Conservation (phyloP, 2,797 vertebrate species). For the Galagoides demidoff region DNA sequence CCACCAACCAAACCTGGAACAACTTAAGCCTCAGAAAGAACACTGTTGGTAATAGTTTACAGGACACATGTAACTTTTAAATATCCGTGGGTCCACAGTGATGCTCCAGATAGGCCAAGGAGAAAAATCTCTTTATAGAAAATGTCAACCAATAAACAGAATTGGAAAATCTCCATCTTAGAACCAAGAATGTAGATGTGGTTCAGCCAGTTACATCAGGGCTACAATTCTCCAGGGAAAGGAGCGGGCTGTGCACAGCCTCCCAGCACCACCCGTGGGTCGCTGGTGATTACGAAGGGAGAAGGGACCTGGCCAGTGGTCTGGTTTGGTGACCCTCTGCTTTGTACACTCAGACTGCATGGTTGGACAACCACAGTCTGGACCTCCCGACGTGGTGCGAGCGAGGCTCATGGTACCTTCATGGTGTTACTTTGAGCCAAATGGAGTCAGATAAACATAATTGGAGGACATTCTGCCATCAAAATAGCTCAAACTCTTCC, state of each 20-base stretch:
- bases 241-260: fast-evolving
- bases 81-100: fast-evolving
- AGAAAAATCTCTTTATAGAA: background rate
- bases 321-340: fast-evolving
- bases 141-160: background rate
- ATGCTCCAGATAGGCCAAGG: background rate
- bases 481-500: background rate
- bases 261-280: fast-evolving
- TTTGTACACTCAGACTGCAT: fast-evolving
- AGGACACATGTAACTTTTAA: background rate
- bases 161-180: background rate
- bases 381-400: fast-evolving
- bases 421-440: fast-evolving
- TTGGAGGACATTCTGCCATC: too few species aligned
- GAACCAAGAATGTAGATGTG: fast-evolving
- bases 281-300: background rate
- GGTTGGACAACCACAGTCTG: fast-evolving
- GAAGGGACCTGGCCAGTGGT: background rate
- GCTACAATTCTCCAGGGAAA: fast-evolving
- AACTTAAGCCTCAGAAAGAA: background rate
- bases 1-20: background rate
- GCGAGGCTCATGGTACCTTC: fast-evolving
- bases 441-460: fast-evolving
- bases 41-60: fast-evolving
- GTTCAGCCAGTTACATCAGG: fast-evolving